Evolutionary conservation across 2,888 invertebrate genomes (phyloP).

Genomic region (Allolobophora icterica): DNA sequence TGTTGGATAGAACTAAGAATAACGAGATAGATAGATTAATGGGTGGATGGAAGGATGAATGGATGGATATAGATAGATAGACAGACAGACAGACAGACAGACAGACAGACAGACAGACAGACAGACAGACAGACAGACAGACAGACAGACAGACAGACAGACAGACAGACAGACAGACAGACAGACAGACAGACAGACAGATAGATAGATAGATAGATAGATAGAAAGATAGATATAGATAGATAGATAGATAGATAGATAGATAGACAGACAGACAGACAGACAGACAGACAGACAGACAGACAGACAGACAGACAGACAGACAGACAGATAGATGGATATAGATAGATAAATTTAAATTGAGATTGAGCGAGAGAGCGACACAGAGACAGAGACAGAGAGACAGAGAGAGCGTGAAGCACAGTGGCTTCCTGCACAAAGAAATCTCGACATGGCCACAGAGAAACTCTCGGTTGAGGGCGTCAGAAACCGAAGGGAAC

Average conservation of each 20-base stretch:
- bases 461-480: no score
- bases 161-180: slow-evolving; percentile 17
- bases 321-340: not conserved
- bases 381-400: not conserved
- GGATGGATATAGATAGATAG: no score
- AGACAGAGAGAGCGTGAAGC: not conserved
- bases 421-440: not conserved
- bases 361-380: no score
- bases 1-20: no score
- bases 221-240: not conserved
- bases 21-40: no score
- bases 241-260: no score
- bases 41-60: no score
- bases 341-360: no score
- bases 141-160: slow-evolving; percentile 17
- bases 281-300: slow-evolving; percentile 1
- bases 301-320: slow-evolving; percentile 17
- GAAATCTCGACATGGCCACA: no score
- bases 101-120: not conserved
- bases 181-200: not conserved
- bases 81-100: no score
- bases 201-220: not conserved
- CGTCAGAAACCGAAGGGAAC: no score
- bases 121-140: slow-evolving; percentile 17
- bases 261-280: no score